Base-by-base conservation (phyloP, 1,140 invertebrate species). In the Euwallacea similis region DNA sequence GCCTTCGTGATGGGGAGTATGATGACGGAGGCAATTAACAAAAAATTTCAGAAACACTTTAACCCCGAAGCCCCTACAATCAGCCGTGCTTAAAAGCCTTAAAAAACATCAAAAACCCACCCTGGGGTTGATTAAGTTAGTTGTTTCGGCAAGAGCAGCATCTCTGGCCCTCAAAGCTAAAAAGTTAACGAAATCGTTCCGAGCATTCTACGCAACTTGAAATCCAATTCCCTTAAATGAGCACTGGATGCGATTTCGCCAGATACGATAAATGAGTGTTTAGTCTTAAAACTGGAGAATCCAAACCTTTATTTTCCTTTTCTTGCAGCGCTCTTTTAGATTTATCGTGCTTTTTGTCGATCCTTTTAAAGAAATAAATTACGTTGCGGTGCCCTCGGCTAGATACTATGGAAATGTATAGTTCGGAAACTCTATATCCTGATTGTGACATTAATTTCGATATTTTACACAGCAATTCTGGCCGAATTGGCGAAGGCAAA, bases 251-350 rank as follows among this genome's bases (percentile, higher is more conserved):
- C 58, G 67, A 69, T 69, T 69, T 62, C 59, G 15, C 58, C 43
- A 46, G 67, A 69, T 69, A 69, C 67, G 67, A 69, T 69, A 69
- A 69, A 69, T 69, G 67, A 69, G 58, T 62, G 67, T 69, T 69
- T 69, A 69, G 67, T 62, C 66, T 69, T 69, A 55, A 69, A 69
- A 69, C 67, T 47, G 50, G 50, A 7, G 50, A 66, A 55, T 66
- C 64, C 33, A 15, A 43, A 54, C 53, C 55, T 68, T 50, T 68
- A 68, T 59, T 68, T 68, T 68, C 21, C 10, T 59, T 68, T 68
- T 59, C 47, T 65, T 41, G 46, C 53, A 33, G 56, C 44, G 41
- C 21, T 68, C 21, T 16, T 59, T 11, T 16, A 33, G 56, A 68
- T 59, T 68, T 68, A 68, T 68, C 15, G 64, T 56, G 42, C 44